Evolutionary conservation across 1,140 invertebrate species (phyloP).

Genomic region (Danaus plexippus): DNA sequence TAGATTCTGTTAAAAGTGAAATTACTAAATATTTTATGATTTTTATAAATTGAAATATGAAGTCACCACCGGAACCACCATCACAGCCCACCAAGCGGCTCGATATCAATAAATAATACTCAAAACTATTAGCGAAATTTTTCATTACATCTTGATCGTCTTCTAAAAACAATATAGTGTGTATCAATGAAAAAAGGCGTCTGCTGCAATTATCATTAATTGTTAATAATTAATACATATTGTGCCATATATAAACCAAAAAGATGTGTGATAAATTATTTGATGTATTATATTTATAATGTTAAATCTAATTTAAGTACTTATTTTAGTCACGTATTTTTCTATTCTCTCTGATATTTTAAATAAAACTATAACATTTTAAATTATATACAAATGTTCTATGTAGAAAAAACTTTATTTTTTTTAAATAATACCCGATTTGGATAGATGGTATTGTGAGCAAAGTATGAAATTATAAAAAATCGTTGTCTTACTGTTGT

Average conservation of each 20-base stretch:
- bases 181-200: too few relatives aligned
- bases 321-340: neutral
- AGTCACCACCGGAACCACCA: too few relatives aligned
- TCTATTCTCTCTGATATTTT: too few relatives aligned
- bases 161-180: too few relatives aligned
- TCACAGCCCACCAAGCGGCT: too few relatives aligned
- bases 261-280: conserved; percentile 19
- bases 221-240: conserved; percentile 13
- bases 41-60: too few relatives aligned
- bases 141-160: conserved; percentile 21
- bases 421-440: too few relatives aligned
- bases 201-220: conserved; percentile 1
- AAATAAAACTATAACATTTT: too few relatives aligned
- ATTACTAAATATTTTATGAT: too few relatives aligned
- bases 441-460: neutral
- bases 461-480: neutral
- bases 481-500: neutral
- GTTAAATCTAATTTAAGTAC: neutral
- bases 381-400: too few relatives aligned
- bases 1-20: too few relatives aligned
- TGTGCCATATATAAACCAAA: conserved; percentile 33
- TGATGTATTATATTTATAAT: neutral
- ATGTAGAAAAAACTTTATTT: too few relatives aligned
- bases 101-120: conserved; percentile 31
- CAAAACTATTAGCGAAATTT: conserved; percentile 51